Evolutionary conservation across 2,113 vertebrate genomes (phyloP).

Genomic region (Corythoichthys haematopterus): DNA sequence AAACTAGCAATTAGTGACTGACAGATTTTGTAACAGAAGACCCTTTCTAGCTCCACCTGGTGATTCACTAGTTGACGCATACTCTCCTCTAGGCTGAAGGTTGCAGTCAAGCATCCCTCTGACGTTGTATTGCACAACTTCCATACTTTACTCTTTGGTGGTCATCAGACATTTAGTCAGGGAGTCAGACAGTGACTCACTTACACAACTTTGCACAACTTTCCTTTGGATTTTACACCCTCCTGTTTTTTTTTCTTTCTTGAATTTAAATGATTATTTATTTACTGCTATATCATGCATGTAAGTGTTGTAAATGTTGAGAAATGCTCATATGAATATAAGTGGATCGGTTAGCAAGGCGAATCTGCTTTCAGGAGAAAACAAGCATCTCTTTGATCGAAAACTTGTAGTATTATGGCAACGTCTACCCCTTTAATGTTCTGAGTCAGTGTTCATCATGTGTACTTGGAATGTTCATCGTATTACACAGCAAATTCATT

Average conservation of each 20-base stretch:
- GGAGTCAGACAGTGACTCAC: constrained; percentile 14
- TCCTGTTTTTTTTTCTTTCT: constrained; percentile 4
- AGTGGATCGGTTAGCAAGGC: constrained; percentile 61
- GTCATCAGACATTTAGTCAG: constrained; percentile 19
- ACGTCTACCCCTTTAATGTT: constrained; percentile 37
- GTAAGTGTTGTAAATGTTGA: constrained; percentile 56
- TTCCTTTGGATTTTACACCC: constrained; percentile 7
- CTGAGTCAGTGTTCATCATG: constrained; percentile 38
- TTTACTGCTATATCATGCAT: constrained; percentile 41
- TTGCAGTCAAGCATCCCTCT: not conserved
- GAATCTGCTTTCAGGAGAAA: constrained; percentile 66
- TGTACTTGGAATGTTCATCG: constrained; percentile 23
- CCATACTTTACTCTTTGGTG: not conserved
- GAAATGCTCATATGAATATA: constrained; percentile 69
- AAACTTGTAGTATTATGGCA: constrained; percentile 43
- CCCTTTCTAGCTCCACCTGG: constrained; percentile 11
- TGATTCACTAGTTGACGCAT: constrained; percentile 17
- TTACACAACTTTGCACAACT: constrained; percentile 19
- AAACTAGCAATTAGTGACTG: constrained; percentile 16
- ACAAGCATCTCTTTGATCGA: constrained; percentile 64
- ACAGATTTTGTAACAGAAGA: constrained; percentile 14
- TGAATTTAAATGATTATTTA: too few species aligned
- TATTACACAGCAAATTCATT: constrained; percentile 21
- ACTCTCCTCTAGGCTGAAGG: not conserved
- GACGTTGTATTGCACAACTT: constrained; percentile 20